Evolutionary conservation across 2,888 invertebrate species (phyloP), one percentile per base, ranked within the genome.

Genomic region (Ochropleura plecta): DNA sequence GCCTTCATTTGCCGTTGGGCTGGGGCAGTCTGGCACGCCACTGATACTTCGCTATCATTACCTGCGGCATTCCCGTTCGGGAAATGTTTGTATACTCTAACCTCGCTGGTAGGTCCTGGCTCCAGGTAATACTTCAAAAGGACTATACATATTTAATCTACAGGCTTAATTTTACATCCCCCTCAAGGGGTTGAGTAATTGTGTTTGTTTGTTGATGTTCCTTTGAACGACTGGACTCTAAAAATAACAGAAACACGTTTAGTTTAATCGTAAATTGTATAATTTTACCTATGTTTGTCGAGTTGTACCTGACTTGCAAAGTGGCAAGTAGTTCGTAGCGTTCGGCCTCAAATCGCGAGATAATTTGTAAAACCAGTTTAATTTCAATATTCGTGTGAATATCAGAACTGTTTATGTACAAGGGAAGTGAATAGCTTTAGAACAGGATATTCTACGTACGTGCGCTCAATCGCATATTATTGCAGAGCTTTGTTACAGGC

Each of bases 1-100:
- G 82, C 83, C 86, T 88, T 86, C 81, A 85, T 88, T 88, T 87
- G 86, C 78, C 30, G 74, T 81, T 82, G 71, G 59, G 62, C 65
- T 65, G 16, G 73, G 16, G 73, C 87, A 83, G 67, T 59, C 67
- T 65, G 18, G 73, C 88, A 87, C 79, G 88, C 82, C 55, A 85
- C 73, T 84, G 82, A 78, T 82, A 80, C 65, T 76, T 70, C n/a
- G 72, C 66, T 84, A 55, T 86, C 85, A 82, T 86, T 88, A 86
- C 82, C 72, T 67, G 66, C 60, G 49, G 66, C 76, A 81, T 77
- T 79, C 75, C 72, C 65, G 48, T 75, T 18, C 72, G 65, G 76
- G 76, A 55, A 76, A 71, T 85, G 76, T 88, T 84, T 84, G 70
- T 81, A 74, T 81, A 55, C 73, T 40, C 65, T 73, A 65, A 70